Percentiles rank a stretch among this genome's conserved stretches.
Conservation (phyloP, 2,113 vertebrate species). For the Ploceus nigricollis region DNA sequence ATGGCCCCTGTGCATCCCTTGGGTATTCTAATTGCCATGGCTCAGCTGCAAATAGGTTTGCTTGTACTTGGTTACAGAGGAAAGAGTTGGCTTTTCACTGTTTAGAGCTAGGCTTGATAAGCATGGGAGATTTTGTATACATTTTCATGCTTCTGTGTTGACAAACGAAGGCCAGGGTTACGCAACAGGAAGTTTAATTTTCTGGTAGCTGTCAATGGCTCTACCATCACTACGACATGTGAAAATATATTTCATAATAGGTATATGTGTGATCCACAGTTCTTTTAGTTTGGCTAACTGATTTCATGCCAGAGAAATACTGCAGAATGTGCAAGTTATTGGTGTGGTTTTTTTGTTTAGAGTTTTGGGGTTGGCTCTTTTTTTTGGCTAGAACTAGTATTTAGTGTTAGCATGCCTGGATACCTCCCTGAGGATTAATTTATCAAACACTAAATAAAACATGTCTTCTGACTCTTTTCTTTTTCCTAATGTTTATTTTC, state of each 20-base stretch:
- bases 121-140: neutral
- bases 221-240: neutral
- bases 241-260: neutral
- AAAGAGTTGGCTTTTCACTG: neutral
- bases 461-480: constrained; percentile 61
- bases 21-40: neutral
- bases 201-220: neutral
- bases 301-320: neutral
- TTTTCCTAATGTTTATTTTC: constrained; percentile 66
- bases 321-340: constrained; percentile 18
- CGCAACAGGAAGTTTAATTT: neutral
- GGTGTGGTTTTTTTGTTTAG: neutral
- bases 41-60: neutral
- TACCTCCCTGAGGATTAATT: constrained; percentile 60
- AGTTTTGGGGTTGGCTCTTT: neutral
- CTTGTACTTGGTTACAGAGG: neutral
- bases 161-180: neutral
- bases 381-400: neutral
- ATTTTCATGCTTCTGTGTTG: constrained; percentile 1
- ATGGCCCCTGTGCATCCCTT: neutral
- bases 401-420: constrained; percentile 32
- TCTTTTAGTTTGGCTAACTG: neutral
- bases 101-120: neutral
- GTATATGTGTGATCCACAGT: neutral
- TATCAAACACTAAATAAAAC: constrained; percentile 65